phyloP scores from a whole-genome alignment of 2,797 vertebrate genomes.

The Numenius phaeopus region DNA sequence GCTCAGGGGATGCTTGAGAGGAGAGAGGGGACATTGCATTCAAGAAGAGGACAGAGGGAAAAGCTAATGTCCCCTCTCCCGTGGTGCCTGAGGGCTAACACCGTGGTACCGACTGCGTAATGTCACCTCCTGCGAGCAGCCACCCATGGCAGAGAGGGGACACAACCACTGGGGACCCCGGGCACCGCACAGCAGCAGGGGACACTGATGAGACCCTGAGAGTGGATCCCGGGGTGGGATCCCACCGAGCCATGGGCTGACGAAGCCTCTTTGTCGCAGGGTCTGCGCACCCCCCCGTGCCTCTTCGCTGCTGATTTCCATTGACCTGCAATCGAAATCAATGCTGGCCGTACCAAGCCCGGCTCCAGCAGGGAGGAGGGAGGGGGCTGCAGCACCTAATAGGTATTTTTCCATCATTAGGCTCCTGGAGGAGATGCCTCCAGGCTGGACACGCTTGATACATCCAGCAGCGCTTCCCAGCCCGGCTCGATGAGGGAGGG shows the following conservation, averaged over 20 bases:
- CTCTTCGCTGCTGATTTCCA: neutral
- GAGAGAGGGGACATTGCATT: neutral
- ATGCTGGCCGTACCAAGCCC: constrained; percentile 21
- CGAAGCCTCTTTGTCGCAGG: neutral
- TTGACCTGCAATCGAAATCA: constrained; percentile 10
- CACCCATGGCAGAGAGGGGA: fast-evolving
- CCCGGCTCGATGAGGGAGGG: neutral
- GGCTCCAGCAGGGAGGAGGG: neutral
- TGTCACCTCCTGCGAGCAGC: fast-evolving
- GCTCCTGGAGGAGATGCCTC: neutral
- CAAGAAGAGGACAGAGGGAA: neutral
- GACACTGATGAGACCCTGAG: neutral
- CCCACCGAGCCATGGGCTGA: fast-evolving
- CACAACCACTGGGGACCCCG: fast-evolving
- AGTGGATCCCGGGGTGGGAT: neutral
- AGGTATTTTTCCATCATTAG: neutral
- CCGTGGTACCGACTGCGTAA: fast-evolving
- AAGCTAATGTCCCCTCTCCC: fast-evolving
- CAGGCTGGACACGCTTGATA: neutral
- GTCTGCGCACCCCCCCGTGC: neutral
- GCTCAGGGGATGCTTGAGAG: neutral
- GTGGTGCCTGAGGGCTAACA: fast-evolving
- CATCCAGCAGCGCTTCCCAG: neutral
- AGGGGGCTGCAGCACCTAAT: neutral
- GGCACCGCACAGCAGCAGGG: fast-evolving